phyloP scores from a whole-genome alignment of 2,888 invertebrate genomes.

The Stenichneumon culpator region DNA sequence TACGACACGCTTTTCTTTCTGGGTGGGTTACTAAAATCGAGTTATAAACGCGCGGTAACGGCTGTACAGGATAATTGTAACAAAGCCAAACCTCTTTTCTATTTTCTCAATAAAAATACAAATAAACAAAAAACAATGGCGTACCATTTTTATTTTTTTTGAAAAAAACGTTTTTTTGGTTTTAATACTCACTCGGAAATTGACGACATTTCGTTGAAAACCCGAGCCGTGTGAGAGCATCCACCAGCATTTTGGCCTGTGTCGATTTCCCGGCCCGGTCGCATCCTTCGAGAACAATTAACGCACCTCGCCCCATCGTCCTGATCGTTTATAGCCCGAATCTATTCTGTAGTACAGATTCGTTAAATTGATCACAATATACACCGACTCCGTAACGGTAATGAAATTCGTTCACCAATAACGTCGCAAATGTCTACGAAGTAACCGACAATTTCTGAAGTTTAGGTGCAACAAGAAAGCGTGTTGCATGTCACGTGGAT shows the following conservation, averaged over 20 bases:
- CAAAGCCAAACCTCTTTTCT: too few species aligned
- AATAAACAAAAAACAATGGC: too few species aligned
- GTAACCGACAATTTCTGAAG: neutral
- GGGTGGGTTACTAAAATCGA: too few species aligned
- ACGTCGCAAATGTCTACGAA: neutral
- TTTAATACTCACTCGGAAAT: conserved; percentile 86
- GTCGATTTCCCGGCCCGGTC: conserved; percentile 98
- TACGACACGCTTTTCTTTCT: too few species aligned
- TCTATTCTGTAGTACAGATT: neutral
- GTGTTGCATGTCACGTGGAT: neutral
- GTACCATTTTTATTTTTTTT: too few species aligned
- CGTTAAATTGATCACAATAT: neutral
- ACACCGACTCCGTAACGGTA: neutral
- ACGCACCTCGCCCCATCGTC: conserved; percentile 90
- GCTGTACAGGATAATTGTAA: too few species aligned
- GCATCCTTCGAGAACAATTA: conserved; percentile 97
- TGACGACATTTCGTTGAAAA: conserved; percentile 84
- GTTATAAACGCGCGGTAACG: too few species aligned
- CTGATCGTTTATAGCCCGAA: neutral
- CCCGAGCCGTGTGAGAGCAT: conserved; percentile 76
- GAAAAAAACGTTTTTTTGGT: too few species aligned
- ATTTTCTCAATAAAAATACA: too few species aligned
- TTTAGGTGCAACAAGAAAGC: neutral
- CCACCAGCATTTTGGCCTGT: conserved; percentile 91
- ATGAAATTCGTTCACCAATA: neutral